Base-by-base conservation (phyloP, 2,888 invertebrate species). In the Polydrusus cervinus region DNA sequence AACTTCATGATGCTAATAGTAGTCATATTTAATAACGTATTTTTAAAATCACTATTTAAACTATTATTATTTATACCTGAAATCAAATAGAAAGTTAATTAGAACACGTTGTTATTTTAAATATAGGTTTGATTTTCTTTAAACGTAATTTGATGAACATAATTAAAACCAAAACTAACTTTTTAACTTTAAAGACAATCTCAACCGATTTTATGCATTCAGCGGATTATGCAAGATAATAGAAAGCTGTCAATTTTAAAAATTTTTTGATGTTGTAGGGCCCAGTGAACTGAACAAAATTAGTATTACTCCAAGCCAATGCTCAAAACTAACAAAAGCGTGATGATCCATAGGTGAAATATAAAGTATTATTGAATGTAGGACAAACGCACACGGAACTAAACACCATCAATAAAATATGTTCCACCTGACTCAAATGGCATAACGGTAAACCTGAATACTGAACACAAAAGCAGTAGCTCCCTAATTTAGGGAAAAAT, bases 301-400 rank as follows among this genome's bases (percentile, higher is more conserved):
- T 55, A 55, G 34, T 34, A 55, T 55, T 55, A 55, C 55, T 34
- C 55, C 55, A 55, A 55, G n/a, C 55, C 55, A 55, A 14, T 55
- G 34, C 55, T 34, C 34, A 55, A 55, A 55, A 55, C 55, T 34
- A 55, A 14, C 55, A 9, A 55, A 34, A 30, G 34, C 34, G 55
- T 34, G 10, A 13, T 53, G 53, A 53, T 53, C 53, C 53, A 30
- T 53, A 30, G 13, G 53, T 53, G 13, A 30, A 25, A 47, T 47
- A 47, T 9, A 47, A 16, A 16, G 6, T 47, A 16, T 47, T 16
- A 47, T 47, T 9, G 47, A 47, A 47, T 16, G 47, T 16, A 16
- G 47, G 47, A 47, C 8, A 16, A 47, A 47, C 16, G 6, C 16
- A 16, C 16, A 47, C 16, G 16, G 14, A 47, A 16, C 1, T 16